These are phyloP conservation scores for Anoplophora glabripennis DNA, from an alignment of 1,140 invertebrate species.

Conservation along the genomic window DNA sequence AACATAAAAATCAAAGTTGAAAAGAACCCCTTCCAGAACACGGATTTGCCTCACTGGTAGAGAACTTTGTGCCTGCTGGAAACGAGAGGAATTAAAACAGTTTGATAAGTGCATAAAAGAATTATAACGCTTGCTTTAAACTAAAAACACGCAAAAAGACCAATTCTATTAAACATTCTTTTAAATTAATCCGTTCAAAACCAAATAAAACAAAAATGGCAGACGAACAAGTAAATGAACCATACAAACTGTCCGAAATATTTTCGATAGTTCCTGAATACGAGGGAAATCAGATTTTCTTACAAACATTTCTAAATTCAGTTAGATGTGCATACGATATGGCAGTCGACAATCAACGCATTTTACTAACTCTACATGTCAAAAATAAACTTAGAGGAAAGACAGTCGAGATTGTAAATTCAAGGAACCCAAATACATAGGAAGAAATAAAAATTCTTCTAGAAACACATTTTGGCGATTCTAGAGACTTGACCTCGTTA, in stretches of 20 bases:
- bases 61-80: too few relatives aligned
- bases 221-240: background rate
- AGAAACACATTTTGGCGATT: constrained; percentile 20
- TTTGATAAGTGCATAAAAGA: too few relatives aligned
- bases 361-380: constrained; percentile 17
- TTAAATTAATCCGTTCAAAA: too few relatives aligned
- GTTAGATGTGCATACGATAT: constrained; percentile 11
- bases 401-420: constrained; percentile 9
- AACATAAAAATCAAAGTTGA: too few relatives aligned
- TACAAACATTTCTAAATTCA: constrained; percentile 16
- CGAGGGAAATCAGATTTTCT: constrained; percentile 19
- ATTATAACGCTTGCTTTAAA: too few relatives aligned
- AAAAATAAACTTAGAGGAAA: constrained; percentile 19
- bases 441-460: constrained; percentile 15
- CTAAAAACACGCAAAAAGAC: too few relatives aligned
- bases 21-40: too few relatives aligned
- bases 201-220: too few relatives aligned
- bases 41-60: too few relatives aligned
- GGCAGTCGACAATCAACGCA: constrained; percentile 7
- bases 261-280: constrained; percentile 22
- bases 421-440: constrained; percentile 11
- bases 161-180: too few relatives aligned
- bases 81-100: too few relatives aligned
- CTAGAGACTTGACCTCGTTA: constrained; percentile 9
- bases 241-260: constrained; percentile 11